These are phyloP conservation scores for Oreochromis niloticus DNA, from an alignment of 2,113 vertebrate genomes.

Conservation along the genomic window DNA sequence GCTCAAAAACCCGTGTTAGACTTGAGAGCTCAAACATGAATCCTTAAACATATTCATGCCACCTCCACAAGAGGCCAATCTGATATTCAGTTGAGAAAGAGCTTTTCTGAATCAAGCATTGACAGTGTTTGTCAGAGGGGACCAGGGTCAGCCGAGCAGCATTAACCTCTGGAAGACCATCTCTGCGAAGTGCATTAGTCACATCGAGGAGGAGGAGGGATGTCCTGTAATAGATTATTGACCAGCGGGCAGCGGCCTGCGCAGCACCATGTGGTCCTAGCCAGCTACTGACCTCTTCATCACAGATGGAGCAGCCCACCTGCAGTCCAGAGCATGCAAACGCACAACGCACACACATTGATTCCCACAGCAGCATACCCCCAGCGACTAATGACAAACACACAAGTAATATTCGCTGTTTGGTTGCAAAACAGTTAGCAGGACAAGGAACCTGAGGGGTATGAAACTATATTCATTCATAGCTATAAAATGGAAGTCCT, in stretches of 20 bases:
- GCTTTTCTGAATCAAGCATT: slow-evolving; percentile 33
- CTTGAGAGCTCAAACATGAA: background rate
- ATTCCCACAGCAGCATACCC: background rate
- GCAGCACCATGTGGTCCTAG: slow-evolving; percentile 59
- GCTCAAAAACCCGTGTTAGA: background rate
- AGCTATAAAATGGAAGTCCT: slow-evolving; percentile 66
- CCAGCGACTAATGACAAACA: slow-evolving; percentile 36
- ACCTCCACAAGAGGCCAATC: background rate
- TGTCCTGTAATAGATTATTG: slow-evolving; percentile 77
- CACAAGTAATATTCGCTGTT: slow-evolving; percentile 24
- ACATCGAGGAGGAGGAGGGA: slow-evolving; percentile 48
- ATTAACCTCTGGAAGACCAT: slow-evolving; percentile 69
- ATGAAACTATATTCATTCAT: slow-evolving; percentile 59
- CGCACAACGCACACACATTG: background rate
- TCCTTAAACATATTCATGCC: background rate
- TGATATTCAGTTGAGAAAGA: slow-evolving; percentile 34
- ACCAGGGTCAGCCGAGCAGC: slow-evolving; percentile 60
- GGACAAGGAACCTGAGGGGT: slow-evolving; percentile 60
- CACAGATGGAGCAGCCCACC: slow-evolving; percentile 53
- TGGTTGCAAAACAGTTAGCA: slow-evolving; percentile 48
- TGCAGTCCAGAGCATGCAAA: slow-evolving; percentile 29
- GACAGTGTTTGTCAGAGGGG: slow-evolving; percentile 64
- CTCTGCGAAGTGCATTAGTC: slow-evolving; percentile 68
- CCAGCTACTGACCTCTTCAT: slow-evolving; percentile 71
- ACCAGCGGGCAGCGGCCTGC: slow-evolving; percentile 62